Base-by-base conservation (phyloP, 2,888 invertebrate genomes). In the Eupelmus urozonus region DNA sequence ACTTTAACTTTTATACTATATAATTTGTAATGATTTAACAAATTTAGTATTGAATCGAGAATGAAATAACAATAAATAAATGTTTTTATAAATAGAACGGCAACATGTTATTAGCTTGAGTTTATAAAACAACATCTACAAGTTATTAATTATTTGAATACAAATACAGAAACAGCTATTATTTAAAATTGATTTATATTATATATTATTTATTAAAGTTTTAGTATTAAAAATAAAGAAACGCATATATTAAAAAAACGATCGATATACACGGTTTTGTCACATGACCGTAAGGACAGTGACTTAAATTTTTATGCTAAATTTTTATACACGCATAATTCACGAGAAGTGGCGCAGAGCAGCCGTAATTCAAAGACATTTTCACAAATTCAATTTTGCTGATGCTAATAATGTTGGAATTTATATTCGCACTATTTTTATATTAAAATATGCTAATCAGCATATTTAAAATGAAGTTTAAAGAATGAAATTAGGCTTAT, bases 241-340 rank as follows among this genome's bases (percentile, higher is more conserved):
- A 20, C 3, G 23, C 20, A 29, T 51, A 51, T 29, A 72, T 72
- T 55, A 63, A 63, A 55, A 71, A 60, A 9, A 13, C 18, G 53
- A 53, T 72, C 63, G 40, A 63, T 63, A 53, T 53, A 53, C 20
- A 63, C 18, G 49, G 16, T 55, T 13, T 13, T 25, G 25, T 45
- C 16, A 59, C 23, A 16, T 16, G 13, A 40, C 27, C 11, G 25
- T 16, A 25, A 25, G 20, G 45, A 45, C 27, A 49, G 23, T 20
- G 63, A 55, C 42, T 63, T 53, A 55, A 13, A 40, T 40, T 72
- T 72, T 72, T 55, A 72, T 20, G 53, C 27, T 40, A 53, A 72
- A 63, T 51, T 72, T 70, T 62, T 53, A 53, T 42, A 53, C n/a
- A 4, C 23, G 59, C 63, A 55, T 72, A 63, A 72, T n/a, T 72